phyloP scores from a whole-genome alignment of 2,113 vertebrate species.

The Craseonycteris thonglongyai region DNA sequence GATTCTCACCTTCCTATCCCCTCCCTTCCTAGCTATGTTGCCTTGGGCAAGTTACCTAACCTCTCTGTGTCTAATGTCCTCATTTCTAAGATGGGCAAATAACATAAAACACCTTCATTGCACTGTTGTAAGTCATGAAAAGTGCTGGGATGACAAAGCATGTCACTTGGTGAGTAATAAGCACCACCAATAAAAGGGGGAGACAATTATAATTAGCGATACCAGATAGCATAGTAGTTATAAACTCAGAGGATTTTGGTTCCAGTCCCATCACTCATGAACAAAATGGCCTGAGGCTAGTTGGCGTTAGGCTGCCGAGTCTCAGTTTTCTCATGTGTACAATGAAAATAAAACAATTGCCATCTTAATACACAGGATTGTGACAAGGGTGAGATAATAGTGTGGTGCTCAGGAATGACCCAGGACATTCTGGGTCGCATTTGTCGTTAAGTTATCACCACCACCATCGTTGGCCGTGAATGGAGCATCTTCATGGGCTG shows the following conservation, averaged over 20 bases:
- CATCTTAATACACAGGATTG: background rate
- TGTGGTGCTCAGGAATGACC: fast-evolving
- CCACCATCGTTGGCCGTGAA: too few species aligned
- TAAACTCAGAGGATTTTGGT: background rate
- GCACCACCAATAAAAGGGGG: background rate
- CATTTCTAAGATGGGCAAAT: background rate
- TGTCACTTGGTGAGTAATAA: background rate
- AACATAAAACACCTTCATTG: background rate
- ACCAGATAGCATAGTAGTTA: background rate
- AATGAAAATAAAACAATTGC: background rate
- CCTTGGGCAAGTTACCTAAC: background rate
- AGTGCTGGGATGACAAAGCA: background rate
- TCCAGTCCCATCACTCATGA: background rate
- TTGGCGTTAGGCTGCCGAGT: background rate
- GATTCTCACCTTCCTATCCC: background rate
- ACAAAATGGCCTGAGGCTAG: background rate
- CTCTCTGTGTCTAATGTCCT: background rate
- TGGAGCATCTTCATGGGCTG: background rate
- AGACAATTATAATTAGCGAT: background rate
- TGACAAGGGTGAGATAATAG: background rate
- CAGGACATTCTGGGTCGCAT: background rate
- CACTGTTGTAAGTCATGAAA: background rate
- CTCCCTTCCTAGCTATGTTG: background rate
- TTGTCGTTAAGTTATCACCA: too few species aligned
- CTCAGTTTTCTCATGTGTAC: background rate